A percentile compares a stretch with the other conserved stretches of the same genome.
Conservation (phyloP, 2,797 vertebrate genomes). For the Petrocephalus sullivani region DNA sequence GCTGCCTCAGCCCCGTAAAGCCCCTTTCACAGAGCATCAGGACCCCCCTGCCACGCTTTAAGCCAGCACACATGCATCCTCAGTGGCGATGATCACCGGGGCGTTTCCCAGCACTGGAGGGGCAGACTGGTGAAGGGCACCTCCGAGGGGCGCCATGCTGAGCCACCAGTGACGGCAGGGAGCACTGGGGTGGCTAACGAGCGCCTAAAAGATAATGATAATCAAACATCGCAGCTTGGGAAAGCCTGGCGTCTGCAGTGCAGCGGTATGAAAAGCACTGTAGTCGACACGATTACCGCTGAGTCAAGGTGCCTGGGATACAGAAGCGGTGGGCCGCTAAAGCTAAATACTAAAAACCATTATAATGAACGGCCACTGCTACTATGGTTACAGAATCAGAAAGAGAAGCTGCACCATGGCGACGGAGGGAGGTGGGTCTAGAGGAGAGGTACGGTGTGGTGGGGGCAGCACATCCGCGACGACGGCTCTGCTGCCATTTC, state of each 20-base stretch:
- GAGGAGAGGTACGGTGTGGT: not conserved
- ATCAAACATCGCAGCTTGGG: not conserved
- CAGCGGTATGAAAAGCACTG: not conserved
- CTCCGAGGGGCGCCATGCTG: not conserved
- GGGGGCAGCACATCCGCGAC: not conserved
- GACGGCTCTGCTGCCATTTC: conserved; percentile 4
- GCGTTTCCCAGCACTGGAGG: not conserved
- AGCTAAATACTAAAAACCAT: not conserved
- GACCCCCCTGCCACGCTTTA: not conserved
- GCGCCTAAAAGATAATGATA: not conserved
- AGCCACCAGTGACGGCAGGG: not conserved
- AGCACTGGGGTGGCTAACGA: not conserved
- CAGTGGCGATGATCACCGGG: not conserved
- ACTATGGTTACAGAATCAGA: not conserved
- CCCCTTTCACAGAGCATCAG: not conserved
- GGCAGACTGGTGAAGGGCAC: not conserved
- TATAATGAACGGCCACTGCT: not conserved
- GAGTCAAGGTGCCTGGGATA: not conserved
- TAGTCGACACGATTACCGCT: not conserved
- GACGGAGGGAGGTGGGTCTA: not conserved
- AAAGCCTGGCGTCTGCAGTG: not conserved
- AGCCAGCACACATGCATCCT: not conserved
- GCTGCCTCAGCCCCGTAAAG: not conserved
- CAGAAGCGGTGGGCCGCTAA: not conserved
- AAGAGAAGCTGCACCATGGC: conserved; percentile 29